Evolutionary conservation across 1,140 invertebrate genomes (phyloP).

Genomic region (Vollenhovia emeryi): DNA sequence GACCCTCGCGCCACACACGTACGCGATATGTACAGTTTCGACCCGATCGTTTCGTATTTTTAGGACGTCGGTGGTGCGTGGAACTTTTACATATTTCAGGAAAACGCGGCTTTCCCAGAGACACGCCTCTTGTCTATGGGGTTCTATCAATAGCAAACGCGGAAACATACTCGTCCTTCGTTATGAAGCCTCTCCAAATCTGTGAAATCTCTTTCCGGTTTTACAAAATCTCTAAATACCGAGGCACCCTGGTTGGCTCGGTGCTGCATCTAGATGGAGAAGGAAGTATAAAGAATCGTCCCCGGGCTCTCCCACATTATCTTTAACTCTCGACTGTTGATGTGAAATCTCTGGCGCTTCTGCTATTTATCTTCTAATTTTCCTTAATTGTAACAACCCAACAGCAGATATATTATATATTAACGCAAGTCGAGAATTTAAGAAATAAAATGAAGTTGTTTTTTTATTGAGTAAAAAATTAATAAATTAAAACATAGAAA

Average conservation of each 20-base stretch:
- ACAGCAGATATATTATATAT: too few species aligned
- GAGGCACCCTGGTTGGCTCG: background rate
- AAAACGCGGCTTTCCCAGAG: slow-evolving; percentile 75
- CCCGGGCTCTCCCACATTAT: background rate
- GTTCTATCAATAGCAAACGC: slow-evolving; percentile 79
- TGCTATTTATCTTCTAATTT: background rate
- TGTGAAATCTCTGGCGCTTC: background rate
- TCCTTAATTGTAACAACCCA: too few species aligned
- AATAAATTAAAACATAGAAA: too few species aligned
- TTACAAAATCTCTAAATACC: slow-evolving; percentile 57
- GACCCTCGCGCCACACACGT: slow-evolving; percentile 33
- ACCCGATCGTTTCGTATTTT: slow-evolving; percentile 75
- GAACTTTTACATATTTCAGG: slow-evolving; percentile 81
- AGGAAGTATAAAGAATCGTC: background rate
- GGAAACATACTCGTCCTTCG: slow-evolving; percentile 64
- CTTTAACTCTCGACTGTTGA: background rate
- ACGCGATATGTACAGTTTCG: slow-evolving; percentile 47
- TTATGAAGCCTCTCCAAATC: slow-evolving; percentile 67
- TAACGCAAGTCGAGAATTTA: too few species aligned
- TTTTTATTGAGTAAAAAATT: too few species aligned
- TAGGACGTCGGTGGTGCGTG: slow-evolving; percentile 72
- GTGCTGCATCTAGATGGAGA: background rate
- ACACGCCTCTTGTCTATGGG: slow-evolving; percentile 70
- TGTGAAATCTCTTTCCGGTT: slow-evolving; percentile 66
- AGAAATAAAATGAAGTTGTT: too few species aligned